These are phyloP conservation scores for Pediacus dermestoides DNA, from an alignment of 2,888 invertebrate genomes.

Conservation along the genomic window DNA sequence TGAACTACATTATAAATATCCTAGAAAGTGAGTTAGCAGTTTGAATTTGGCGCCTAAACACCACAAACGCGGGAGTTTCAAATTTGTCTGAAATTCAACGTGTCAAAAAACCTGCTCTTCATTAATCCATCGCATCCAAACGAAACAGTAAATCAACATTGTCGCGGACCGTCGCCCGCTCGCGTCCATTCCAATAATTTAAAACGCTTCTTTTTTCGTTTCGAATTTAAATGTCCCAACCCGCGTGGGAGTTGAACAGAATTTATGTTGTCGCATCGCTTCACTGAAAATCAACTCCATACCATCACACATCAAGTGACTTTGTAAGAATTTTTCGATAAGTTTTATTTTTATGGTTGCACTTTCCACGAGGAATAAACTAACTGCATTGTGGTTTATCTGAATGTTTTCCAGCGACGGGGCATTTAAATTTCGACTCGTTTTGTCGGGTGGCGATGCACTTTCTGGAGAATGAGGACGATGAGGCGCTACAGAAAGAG, in stretches of 20 bases:
- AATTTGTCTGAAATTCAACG: no score
- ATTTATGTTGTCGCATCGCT: not conserved
- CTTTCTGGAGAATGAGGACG: constrained; percentile 76
- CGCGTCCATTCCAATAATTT: no score
- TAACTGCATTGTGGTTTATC: not conserved
- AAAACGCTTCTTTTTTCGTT: no score
- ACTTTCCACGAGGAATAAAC: not conserved
- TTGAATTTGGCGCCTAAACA: no score
- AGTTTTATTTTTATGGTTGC: not conserved
- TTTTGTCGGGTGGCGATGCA: constrained; percentile 76
- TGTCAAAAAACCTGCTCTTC: no score
- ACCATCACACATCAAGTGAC: constrained; percentile 3
- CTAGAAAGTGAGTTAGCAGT: no score
- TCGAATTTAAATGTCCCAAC: not conserved
- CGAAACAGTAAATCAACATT: no score
- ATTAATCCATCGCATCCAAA: no score
- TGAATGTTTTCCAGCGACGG: constrained; percentile 61
- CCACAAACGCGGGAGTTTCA: no score
- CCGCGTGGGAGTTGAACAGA: not conserved
- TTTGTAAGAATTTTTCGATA: constrained; percentile 1
- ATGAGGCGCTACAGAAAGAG: constrained; percentile 81
- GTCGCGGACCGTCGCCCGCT: no score
- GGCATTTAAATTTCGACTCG: constrained; percentile 78
- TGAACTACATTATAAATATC: no score
- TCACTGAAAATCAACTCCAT: not conserved